phyloP scores from a whole-genome alignment of 2,888 invertebrate species.

The Phanerotoma sp. region DNA sequence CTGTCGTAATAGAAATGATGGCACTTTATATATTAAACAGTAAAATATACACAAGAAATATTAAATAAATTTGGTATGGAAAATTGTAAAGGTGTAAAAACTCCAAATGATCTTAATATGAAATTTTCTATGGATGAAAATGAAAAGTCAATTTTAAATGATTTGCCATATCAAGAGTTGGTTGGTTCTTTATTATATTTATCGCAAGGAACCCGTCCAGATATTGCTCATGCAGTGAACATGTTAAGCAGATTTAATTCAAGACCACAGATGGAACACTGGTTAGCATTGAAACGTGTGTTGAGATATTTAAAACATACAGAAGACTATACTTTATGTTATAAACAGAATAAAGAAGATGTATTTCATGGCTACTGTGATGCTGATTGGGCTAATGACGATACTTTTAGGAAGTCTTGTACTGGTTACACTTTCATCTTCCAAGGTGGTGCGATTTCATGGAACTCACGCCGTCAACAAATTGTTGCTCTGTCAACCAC shows the following conservation, averaged over 20 bases:
- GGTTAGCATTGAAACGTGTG: slow-evolving; percentile 9
- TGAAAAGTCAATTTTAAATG: too few species aligned
- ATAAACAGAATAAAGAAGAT: background rate
- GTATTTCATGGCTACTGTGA: background rate
- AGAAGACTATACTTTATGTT: background rate
- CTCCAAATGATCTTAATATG: too few species aligned
- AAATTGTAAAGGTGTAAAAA: too few species aligned
- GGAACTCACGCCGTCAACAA: slow-evolving; percentile 11
- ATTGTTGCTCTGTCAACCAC: slow-evolving; percentile 15
- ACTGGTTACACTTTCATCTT: slow-evolving; percentile 13
- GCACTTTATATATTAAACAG: too few species aligned
- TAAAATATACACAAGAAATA: too few species aligned
- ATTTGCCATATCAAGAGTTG: background rate
- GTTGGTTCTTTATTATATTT: background rate
- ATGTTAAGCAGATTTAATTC: background rate
- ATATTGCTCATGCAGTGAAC: slow-evolving; percentile 6
- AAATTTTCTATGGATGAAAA: too few species aligned
- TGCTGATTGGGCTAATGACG: slow-evolving; percentile 11
- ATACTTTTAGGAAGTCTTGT: background rate
- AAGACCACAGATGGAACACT: background rate
- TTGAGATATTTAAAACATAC: slow-evolving; percentile 7
- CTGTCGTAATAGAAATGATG: too few species aligned
- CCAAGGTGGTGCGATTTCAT: slow-evolving; percentile 2
- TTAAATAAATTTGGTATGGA: too few species aligned
- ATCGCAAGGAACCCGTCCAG: background rate